These are phyloP conservation scores for Halocynthia aurantium DNA, from an alignment of 23 tunicate species.

Conservation along the genomic window DNA sequence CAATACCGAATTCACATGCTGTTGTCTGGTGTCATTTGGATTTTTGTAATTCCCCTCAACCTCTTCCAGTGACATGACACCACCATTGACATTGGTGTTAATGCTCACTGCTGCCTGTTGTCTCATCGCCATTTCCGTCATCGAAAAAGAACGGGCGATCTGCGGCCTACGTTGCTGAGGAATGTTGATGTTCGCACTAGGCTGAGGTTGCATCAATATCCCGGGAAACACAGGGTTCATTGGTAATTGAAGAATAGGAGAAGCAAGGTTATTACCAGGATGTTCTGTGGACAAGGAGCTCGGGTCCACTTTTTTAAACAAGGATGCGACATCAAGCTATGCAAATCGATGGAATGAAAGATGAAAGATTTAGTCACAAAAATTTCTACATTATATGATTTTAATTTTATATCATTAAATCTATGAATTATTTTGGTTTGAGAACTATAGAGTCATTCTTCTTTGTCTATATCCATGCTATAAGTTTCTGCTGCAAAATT, in stretches of 20 bases:
- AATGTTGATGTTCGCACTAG: slow-evolving; percentile 5
- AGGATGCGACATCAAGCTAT: slow-evolving; percentile 23
- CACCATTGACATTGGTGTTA: slow-evolving; percentile 2
- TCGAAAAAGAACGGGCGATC: slow-evolving; percentile 4
- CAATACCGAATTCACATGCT: slow-evolving; percentile 12
- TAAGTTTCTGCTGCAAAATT: too few relatives aligned
- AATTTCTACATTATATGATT: too few relatives aligned
- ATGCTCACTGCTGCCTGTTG: not conserved
- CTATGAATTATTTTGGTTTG: too few relatives aligned
- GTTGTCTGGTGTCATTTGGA: slow-evolving; percentile 1
- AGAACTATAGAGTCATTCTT: too few relatives aligned
- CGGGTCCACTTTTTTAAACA: not conserved
- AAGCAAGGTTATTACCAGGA: not conserved
- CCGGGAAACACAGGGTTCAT: not conserved
- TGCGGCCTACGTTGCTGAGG: not conserved
- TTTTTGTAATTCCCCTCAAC: not conserved
- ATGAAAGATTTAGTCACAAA: too few relatives aligned
- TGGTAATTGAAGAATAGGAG: not conserved
- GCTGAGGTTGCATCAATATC: not conserved
- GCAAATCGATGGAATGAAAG: too few relatives aligned
- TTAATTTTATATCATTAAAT: too few relatives aligned
- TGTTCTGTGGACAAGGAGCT: not conserved
- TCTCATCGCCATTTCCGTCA: slow-evolving; percentile 18
- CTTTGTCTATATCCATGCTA: too few relatives aligned
- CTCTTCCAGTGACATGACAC: slow-evolving; percentile 15